Base-by-base conservation (phyloP, 2,888 invertebrate genomes). In the Drosophila formosana region DNA sequence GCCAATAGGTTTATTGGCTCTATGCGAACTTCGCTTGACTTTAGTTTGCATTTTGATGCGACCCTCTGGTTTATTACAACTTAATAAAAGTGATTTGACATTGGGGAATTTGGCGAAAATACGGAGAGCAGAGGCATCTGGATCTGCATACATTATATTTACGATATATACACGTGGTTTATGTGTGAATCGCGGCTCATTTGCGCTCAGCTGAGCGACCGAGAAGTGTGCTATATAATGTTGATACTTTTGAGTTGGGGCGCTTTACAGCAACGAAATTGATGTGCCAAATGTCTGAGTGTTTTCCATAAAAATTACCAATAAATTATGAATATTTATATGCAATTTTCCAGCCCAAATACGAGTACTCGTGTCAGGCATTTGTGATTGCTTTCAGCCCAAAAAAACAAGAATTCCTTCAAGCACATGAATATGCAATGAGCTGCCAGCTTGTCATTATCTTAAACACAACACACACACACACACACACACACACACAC, bases 391-490 rank as follows among this genome's bases (percentile, higher is more conserved):
- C 66, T 66, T 66, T 70, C 25, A 55, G 56, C 52, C 34, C 34
- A 9, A 34, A 34, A 3, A 11, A 47, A 62, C 52, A 56, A 51
- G 56, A 23, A 23, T 37, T 37, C 51, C 67, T 55, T 64, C 70
- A 46, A 60, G 23, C 64, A 52, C 67, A 82, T 81, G 76, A 80
- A 81, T 81, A 80, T 81, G 79, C 62, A 74, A 80, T 78, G 70
- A 26, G 52, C 32, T 39, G 26, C 26, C 11, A 28, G 49, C 5
- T 45, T 68, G 51, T 63, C 77, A 66, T 45, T 70, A 75, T 39
- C 51, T 47, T 51, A 43, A 41, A 46, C 43, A 34, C 37, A 50
- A 39, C 56, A 18, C 3, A 26, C 11, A 30, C 23, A 26, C 13
- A 47, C 25, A 60, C 32, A 13, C 8, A 26, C 7, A 43, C 13